These are phyloP conservation scores for Prunella fulvescens DNA, from an alignment of 2,113 vertebrate genomes.

Conservation along the genomic window DNA sequence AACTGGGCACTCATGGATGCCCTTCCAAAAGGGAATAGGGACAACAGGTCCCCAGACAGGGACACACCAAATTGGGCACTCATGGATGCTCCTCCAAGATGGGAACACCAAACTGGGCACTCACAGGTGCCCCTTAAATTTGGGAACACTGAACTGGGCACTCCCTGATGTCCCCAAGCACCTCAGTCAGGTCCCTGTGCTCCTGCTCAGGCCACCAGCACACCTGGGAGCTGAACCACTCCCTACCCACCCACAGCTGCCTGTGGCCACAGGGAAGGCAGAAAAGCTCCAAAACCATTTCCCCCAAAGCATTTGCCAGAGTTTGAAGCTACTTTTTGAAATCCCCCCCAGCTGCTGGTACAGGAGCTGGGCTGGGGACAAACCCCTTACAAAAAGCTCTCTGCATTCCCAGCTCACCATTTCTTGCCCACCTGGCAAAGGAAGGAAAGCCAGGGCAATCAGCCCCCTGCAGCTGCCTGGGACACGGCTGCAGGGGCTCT, in stretches of 20 bases:
- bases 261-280: accelerated
- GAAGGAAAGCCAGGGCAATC: neutral
- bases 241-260: neutral
- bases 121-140: accelerated
- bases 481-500: neutral
- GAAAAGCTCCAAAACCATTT: neutral
- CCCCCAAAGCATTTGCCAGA: accelerated
- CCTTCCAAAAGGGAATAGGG: too few relatives aligned
- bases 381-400: neutral
- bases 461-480: neutral
- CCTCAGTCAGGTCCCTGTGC: accelerated
- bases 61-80: neutral
- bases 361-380: neutral
- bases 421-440: neutral
- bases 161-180: neutral
- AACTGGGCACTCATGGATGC: neutral
- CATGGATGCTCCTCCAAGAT: accelerated
- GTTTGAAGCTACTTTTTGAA: neutral
- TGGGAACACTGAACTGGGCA: accelerated
- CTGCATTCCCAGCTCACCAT: accelerated
- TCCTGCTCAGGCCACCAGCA: neutral
- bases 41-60: too few relatives aligned
- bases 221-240: accelerated
- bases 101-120: accelerated
- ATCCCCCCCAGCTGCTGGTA: accelerated